Base-by-base conservation (phyloP, 2,797 vertebrate genomes). In the Crocodylus rhombifer region DNA sequence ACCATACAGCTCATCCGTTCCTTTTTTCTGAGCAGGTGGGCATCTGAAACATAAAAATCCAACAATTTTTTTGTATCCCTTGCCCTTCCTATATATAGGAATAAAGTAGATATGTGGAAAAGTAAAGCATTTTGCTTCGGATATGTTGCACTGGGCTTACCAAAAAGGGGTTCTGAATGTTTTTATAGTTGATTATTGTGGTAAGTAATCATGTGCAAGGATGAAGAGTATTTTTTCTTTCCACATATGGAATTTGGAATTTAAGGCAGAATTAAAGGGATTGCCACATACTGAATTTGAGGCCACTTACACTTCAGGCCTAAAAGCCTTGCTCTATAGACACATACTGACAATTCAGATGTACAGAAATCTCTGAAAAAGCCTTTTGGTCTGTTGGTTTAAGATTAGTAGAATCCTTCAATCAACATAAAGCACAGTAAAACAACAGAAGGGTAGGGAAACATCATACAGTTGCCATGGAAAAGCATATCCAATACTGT, bases 281-380 rank as follows among this genome's bases (percentile, higher is more conserved):
- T 51, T 51, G 42, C 42, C 42, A 51, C 10, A 51, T 51, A 51
- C 42, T 51, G 42, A 51, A 51, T 51, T 51, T 51, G 42, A 51
- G 42, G 42, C 42, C 42, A 51, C 42, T 51, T 51, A 51, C 42
- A 3, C 42, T 51, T 51, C 42, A 51, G 42, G 9, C 83, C 15
- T 76, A 33, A 60, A 57, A 56, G 9, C 74, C 61, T 89, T 28
- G 21, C 13, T 51, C 58, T 7, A 61, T 87, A 30, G 26, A 79
- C 58, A 7, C 25, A 55, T 86, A 69, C 33, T 78, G 69, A 81
- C 77, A 90, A 81, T 10, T 16, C 9, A 76, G 15, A n/a, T 36
- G 55, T 25, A 76, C 9, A 7, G 17, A 93, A 93, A 51, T 84
- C 56, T 21, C 28, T 33, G 4, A 33, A 13, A 88, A 88, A 90